Percentiles rank a stretch among this genome's conserved stretches.
These are phyloP conservation scores for Papilio elwesi DNA, from an alignment of 2,888 invertebrate genomes.

Conservation along the genomic window DNA sequence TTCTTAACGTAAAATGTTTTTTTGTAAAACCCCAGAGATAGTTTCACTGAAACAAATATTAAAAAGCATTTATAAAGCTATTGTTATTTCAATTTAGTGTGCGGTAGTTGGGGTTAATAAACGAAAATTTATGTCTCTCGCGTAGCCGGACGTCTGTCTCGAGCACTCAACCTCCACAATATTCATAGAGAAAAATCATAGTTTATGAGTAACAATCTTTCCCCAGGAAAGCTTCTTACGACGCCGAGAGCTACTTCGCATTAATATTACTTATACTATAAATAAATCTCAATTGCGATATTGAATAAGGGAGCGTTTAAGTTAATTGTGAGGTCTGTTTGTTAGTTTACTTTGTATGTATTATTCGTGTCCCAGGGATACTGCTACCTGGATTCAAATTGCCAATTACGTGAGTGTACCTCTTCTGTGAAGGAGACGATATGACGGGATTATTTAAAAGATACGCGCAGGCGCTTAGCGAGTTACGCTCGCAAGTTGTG, in stretches of 20 bases:
- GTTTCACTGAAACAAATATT: slow-evolving; percentile 17
- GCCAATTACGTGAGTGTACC: slow-evolving; percentile 45
- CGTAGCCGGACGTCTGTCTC: slow-evolving; percentile 56
- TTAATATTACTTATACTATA: slow-evolving; percentile 74
- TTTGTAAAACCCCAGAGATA: background rate
- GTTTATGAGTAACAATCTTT: slow-evolving; percentile 76
- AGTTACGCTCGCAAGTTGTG: slow-evolving; percentile 13
- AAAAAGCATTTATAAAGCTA: slow-evolving; percentile 24
- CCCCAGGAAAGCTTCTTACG: slow-evolving; percentile 70
- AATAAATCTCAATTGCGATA: slow-evolving; percentile 67
- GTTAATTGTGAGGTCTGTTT: slow-evolving; percentile 39
- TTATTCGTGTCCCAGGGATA: slow-evolving; percentile 43
- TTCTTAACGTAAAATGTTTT: background rate
- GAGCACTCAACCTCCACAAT: slow-evolving; percentile 68
- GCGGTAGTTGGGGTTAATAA: slow-evolving; percentile 43
- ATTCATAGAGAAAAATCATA: slow-evolving; percentile 78
- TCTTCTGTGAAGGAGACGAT: slow-evolving; percentile 37
- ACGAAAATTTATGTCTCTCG: slow-evolving; percentile 57
- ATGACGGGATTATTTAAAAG: slow-evolving; percentile 36
- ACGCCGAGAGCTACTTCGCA: slow-evolving; percentile 54
- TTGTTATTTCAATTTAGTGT: slow-evolving; percentile 10
- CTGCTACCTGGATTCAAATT: slow-evolving; percentile 43
- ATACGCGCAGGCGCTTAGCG: slow-evolving; percentile 33
- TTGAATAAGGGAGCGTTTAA: slow-evolving; percentile 57
- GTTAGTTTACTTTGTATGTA: slow-evolving; percentile 42